Evolutionary conservation across 1,140 invertebrate species (phyloP), one percentile per base, ranked within the genome.

Genomic region (Cardiocondyla obscurior): DNA sequence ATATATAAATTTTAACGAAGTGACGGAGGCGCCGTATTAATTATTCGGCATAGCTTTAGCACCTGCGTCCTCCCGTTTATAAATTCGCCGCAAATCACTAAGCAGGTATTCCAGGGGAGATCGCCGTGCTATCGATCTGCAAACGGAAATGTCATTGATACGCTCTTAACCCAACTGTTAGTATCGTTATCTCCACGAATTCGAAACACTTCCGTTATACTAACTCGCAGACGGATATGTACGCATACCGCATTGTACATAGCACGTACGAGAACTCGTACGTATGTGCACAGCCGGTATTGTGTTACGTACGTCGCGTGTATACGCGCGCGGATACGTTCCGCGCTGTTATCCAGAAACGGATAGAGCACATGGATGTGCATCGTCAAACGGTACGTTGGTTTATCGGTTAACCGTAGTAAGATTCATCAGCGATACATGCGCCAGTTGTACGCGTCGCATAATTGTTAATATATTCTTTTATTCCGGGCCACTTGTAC

Each of bases 391-490:
- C 39, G 82, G 53, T 82, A 84, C 64, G 64, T 69, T 70, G 49
- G 62, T 62, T 79, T 67, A 81, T 57, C 51, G 36, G 65, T 73
- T 88, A 84, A 87, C 72, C 77, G 30, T 73, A 36, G 16, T 51
- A 72, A 79, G 83, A 87, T 72, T 53, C 51, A 36, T 51, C 49
- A 22, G 14, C n/a, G 57, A 76, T 49, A n/a, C 28, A 14, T 39
- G 33, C 16, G 19, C 69, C 30, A 55, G 12, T 73, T 62, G 30
- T 39, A 62, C 33, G n/a, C 25, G 25, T 62, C 33, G 3, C 16
- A 12, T 62, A 62, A 39, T 42, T 42, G 19, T 62, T 10, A 42
- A 42, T 12, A 22, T 42, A 25, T 10, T n/a, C n/a, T 42, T 57
- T 72, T 12, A 36, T 28, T 72, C 25, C 19, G 22, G 42, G 16